Evolutionary conservation across 2,797 vertebrate genomes (phyloP).

Genomic region (Macropodus opercularis): DNA sequence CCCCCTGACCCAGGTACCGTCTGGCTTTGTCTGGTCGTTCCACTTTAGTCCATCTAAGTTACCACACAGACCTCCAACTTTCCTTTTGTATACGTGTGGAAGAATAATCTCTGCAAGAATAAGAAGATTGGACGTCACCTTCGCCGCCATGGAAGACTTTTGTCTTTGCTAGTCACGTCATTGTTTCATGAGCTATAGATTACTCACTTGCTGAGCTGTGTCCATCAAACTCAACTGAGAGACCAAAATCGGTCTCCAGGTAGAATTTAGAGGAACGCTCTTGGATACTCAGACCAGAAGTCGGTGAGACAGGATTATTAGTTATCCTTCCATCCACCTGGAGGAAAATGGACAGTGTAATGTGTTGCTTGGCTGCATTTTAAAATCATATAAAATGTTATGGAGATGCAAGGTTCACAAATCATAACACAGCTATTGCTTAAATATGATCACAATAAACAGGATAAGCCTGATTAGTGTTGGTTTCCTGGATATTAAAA

Average conservation of each 20-base stretch:
- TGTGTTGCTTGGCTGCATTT: neutral
- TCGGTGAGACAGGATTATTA: conserved; percentile 71
- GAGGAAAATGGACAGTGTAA: neutral
- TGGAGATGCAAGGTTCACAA: too few species aligned
- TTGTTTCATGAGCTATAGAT: neutral
- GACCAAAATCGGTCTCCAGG: conserved; percentile 87
- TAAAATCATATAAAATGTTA: too few species aligned
- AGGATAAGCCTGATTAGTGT: too few species aligned
- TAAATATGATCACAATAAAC: too few species aligned
- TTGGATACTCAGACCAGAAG: conserved; percentile 79
- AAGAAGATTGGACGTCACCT: neutral
- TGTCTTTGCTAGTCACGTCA: too few species aligned
- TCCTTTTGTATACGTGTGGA: conserved; percentile 76
- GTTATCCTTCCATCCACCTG: conserved; percentile 82
- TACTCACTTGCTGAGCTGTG: conserved; percentile 79
- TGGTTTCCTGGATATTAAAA: too few species aligned
- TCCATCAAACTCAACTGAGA: conserved; percentile 82
- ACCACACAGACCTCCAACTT: conserved; percentile 85
- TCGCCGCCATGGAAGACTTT: neutral
- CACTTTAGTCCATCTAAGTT: conserved; percentile 77
- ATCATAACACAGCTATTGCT: too few species aligned
- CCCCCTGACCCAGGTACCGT: conserved; percentile 69
- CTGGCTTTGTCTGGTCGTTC: conserved; percentile 83
- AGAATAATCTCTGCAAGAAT: conserved; percentile 80
- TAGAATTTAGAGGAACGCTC: conserved; percentile 74